These are phyloP conservation scores for Lucilia sericata DNA, from an alignment of 1,140 invertebrate species.

Conservation along the genomic window DNA sequence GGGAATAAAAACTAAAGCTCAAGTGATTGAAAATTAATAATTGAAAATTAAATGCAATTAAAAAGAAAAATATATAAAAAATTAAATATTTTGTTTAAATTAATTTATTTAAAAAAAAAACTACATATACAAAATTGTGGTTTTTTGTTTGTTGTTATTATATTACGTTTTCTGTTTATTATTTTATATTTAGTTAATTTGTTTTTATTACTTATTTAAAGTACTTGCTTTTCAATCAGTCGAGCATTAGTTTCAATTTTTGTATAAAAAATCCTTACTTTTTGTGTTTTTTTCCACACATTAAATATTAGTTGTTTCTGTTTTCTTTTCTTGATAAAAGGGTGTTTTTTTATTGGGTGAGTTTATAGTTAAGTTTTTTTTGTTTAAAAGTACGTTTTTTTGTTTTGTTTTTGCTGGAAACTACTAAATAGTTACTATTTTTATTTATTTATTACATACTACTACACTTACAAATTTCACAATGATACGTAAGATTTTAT, in stretches of 20 bases:
- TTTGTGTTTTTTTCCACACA: neutral
- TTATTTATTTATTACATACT: neutral
- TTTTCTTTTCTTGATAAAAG: neutral
- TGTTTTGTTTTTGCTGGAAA: neutral
- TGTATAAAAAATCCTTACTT: conserved; percentile 38
- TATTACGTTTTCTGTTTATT: conserved; percentile 4
- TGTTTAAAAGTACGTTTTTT: neutral
- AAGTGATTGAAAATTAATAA: conserved; percentile 60
- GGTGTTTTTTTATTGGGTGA: neutral
- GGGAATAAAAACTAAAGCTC: conserved; percentile 58
- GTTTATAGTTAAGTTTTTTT: neutral
- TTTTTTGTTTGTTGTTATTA: conserved; percentile 17
- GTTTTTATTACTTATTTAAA: conserved; percentile 35
- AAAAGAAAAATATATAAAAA: neutral
- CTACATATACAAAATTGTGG: conserved; percentile 37
- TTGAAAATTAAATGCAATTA: neutral
- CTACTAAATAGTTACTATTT: conserved; percentile 24
- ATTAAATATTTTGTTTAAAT: neutral
- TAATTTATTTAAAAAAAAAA: neutral
- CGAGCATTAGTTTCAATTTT: conserved; percentile 61
- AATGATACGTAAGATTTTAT: conserved; percentile 10
- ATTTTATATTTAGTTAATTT: conserved; percentile 24
- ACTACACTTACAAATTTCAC: conserved; percentile 29
- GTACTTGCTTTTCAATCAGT: conserved; percentile 60
- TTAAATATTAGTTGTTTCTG: neutral